These are phyloP conservation scores for Operophtera brumata DNA, from an alignment of 2,888 invertebrate species.

Conservation along the genomic window DNA sequence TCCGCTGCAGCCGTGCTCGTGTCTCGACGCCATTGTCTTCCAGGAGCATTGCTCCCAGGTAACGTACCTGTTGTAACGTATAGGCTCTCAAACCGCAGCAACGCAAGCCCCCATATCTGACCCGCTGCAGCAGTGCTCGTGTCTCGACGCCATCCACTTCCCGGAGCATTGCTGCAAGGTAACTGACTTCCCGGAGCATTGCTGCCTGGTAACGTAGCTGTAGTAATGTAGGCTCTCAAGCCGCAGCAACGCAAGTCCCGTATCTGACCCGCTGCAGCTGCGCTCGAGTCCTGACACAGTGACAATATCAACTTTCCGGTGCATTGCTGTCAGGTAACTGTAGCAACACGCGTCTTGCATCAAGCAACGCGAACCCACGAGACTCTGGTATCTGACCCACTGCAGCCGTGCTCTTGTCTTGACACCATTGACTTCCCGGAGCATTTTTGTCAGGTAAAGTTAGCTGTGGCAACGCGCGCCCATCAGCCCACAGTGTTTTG, in stretches of 20 bases:
- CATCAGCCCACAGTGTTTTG: no score
- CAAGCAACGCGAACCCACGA: no score
- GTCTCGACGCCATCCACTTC: no score
- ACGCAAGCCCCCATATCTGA: neutral
- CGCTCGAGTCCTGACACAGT: neutral
- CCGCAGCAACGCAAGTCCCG: no score
- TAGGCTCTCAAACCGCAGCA: no score
- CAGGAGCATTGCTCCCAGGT: conserved; percentile 19
- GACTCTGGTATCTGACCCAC: no score
- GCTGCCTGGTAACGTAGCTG: neutral
- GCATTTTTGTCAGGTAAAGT: conserved; percentile 15
- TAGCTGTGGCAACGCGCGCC: neutral
- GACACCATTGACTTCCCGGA: conserved; percentile 18
- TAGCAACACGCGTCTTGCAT: neutral
- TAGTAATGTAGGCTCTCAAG: no score
- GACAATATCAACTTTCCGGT: conserved; percentile 15
- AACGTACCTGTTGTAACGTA: neutral
- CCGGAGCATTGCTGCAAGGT: conserved; percentile 1
- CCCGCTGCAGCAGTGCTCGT: neutral
- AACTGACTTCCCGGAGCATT: neutral
- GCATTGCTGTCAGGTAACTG: conserved; percentile 17
- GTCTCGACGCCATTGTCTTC: conserved; percentile 20
- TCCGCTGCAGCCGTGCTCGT: no score
- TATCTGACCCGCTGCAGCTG: neutral
- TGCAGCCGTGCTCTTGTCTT: no score